Evolutionary conservation across 2,113 vertebrate species (phyloP), one percentile per base, ranked within the genome.

Genomic region (Martes martes): DNA sequence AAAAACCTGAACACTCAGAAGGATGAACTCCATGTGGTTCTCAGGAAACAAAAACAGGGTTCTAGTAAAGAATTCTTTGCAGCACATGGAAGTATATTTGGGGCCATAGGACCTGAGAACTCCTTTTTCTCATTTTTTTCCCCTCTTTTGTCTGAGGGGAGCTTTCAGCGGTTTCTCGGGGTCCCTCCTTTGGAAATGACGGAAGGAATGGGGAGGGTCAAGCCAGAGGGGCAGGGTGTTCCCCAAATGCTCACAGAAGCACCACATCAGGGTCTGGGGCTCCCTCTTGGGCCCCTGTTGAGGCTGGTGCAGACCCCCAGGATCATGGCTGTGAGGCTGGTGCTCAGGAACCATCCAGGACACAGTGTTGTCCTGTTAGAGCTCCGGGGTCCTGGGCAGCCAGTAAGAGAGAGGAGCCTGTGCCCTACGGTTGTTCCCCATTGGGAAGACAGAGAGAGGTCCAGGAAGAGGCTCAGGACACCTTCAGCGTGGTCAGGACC

Each of bases 11-110:
- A 19, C 1, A 71, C 26, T 57, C 4, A 15, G 79, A 81, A 21
- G 24, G 33, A 23, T 16, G 45, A 6, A 2, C 2, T 26, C 31
- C 26, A 1, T 21, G 23, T 6, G 39, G 0, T 10, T 19, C 31
- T 11, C 2, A 16, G 15, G 83, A 36, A 26, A 31, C 67, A 82
- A 50, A n/a, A 3, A 1, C 52, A 18, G 67, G 16, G 5, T 28
- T 28, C 42, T 45, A 11, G 28, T 16, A 50, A 13, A 67, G 83
- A 61, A 2, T 1, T 16, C 1, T 11, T 4, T 9, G 1, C 3
- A 24, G 39, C 0, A 26, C 0, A 2, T 3, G 13, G 50, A 7
- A 1, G 11, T 33, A 9, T 11, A 0, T 26, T 24, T 4, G 74
- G 87, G 13, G 19, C 13, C 33, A 0, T 1, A 33, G 0, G 1